Evolutionary conservation across 2,888 invertebrate genomes (phyloP).

Genomic region (Halocaridina rubra): DNA sequence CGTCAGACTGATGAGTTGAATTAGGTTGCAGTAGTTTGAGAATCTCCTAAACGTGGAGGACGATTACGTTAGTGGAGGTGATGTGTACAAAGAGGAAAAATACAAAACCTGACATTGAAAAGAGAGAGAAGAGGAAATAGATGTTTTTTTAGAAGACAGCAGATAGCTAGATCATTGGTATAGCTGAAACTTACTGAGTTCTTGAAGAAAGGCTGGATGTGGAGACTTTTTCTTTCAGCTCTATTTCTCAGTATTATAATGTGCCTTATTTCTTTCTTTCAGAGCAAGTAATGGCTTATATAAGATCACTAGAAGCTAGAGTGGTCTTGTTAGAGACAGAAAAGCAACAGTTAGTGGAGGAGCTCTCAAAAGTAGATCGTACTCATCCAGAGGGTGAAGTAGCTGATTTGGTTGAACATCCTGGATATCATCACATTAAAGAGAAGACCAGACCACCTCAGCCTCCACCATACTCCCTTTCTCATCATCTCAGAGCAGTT

Average conservation of each 20-base stretch:
- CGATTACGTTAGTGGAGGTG: too few species aligned
- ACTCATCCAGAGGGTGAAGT: slow-evolving; percentile 51
- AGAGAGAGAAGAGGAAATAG: too few species aligned
- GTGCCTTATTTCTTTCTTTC: slow-evolving; percentile 51
- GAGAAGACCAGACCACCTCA: slow-evolving; percentile 29
- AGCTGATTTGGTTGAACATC: not conserved
- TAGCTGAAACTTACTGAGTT: not conserved
- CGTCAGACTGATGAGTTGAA: too few species aligned
- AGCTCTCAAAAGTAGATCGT: slow-evolving; percentile 37
- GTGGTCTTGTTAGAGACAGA: slow-evolving; percentile 70
- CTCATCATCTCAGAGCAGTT: slow-evolving; percentile 61
- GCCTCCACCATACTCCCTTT: slow-evolving; percentile 58
- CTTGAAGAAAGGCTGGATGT: too few species aligned
- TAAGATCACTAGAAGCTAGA: slow-evolving; percentile 87
- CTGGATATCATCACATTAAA: slow-evolving; percentile 3
- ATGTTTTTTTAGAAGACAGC: too few species aligned
- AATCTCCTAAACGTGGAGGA: too few species aligned
- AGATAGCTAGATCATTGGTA: too few species aligned
- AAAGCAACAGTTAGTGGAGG: slow-evolving; percentile 42
- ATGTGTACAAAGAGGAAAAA: too few species aligned
- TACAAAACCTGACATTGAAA: too few species aligned
- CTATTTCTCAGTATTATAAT: too few species aligned
- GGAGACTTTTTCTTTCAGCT: too few species aligned
- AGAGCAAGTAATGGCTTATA: slow-evolving; percentile 93
- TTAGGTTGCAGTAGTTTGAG: too few species aligned